A percentile compares a stretch with the other conserved stretches of the same genome.
Conservation (phyloP, 2,113 vertebrate genomes). For the Pseudois nayaur region DNA sequence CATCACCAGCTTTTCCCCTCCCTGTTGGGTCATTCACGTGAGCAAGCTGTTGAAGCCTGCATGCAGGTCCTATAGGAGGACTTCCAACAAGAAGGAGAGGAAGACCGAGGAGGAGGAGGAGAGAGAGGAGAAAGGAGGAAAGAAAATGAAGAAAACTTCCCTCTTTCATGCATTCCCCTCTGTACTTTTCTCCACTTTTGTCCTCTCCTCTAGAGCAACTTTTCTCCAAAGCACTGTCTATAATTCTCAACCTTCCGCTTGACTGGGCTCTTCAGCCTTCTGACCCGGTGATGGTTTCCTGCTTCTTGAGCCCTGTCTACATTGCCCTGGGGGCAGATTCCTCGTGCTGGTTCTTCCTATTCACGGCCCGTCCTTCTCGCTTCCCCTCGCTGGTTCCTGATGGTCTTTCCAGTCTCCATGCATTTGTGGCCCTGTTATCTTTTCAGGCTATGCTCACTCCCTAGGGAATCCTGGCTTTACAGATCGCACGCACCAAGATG, state of each 20-base stretch:
- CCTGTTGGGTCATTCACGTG: neutral
- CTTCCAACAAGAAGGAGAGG: neutral
- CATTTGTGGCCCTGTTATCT: neutral
- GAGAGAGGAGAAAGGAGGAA: neutral
- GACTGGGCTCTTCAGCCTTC: neutral
- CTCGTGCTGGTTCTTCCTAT: neutral
- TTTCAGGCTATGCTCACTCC: neutral
- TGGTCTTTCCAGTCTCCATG: neutral
- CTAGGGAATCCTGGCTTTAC: neutral
- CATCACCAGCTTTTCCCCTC: neutral
- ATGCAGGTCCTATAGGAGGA: neutral
- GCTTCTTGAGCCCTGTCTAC: neutral
- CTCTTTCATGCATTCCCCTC: neutral
- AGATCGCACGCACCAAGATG: neutral
- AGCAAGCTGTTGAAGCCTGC: neutral
- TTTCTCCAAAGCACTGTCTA: neutral
- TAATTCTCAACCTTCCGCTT: neutral
- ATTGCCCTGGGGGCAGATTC: neutral
- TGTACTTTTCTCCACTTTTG: neutral
- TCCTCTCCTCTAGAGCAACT: neutral
- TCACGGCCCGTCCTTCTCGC: neutral
- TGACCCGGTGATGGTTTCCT: neutral
- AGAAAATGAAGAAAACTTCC: neutral
- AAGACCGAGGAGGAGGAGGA: neutral
- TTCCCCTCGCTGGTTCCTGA: neutral